Percentiles rank a stretch among this genome's conserved stretches.
These are phyloP conservation scores for Aethina tumida DNA, from an alignment of 1,140 invertebrate genomes.

Conservation along the genomic window DNA sequence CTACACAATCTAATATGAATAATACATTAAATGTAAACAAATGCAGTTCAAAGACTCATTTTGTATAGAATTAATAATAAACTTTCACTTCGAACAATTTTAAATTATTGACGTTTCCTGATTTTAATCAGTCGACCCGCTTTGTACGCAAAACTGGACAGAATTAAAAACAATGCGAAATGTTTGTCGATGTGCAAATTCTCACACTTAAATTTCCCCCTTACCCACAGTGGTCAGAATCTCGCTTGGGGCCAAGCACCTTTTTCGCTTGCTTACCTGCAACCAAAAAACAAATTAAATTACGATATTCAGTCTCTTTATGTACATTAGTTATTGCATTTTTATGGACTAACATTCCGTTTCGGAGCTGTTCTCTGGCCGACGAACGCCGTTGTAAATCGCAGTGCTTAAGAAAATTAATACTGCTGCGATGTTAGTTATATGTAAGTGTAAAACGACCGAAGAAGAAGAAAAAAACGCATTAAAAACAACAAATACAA, in stretches of 20 bases:
- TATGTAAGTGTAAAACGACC: slow-evolving; percentile 15
- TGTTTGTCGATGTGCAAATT: no score
- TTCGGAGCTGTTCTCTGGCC: slow-evolving; percentile 12
- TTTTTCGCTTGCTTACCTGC: slow-evolving; percentile 19
- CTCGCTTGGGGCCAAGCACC: slow-evolving; percentile 10
- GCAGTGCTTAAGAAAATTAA: slow-evolving; percentile 21
- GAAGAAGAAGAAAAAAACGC: slow-evolving; percentile 9
- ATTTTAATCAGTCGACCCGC: no score
- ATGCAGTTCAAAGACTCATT: no score
- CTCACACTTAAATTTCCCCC: no score
- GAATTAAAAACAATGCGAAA: no score
- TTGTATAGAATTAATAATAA: no score
- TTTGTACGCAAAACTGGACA: no score
- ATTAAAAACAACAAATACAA: slow-evolving; percentile 13
- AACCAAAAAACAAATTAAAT: slow-evolving; percentile 26
- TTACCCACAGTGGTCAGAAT: slow-evolving; percentile 11
- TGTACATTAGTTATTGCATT: slow-evolving; percentile 24
- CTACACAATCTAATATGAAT: no score
- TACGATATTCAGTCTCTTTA: slow-evolving; percentile 20
- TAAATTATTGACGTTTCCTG: no score
- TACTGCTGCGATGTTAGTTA: slow-evolving; percentile 15
- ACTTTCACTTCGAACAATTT: no score
- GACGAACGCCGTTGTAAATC: slow-evolving; percentile 17
- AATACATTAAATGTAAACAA: no score
- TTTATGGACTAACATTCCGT: slow-evolving; percentile 21